Evolutionary conservation across 2,113 vertebrate genomes (phyloP).

Genomic region (Scomber colias): DNA sequence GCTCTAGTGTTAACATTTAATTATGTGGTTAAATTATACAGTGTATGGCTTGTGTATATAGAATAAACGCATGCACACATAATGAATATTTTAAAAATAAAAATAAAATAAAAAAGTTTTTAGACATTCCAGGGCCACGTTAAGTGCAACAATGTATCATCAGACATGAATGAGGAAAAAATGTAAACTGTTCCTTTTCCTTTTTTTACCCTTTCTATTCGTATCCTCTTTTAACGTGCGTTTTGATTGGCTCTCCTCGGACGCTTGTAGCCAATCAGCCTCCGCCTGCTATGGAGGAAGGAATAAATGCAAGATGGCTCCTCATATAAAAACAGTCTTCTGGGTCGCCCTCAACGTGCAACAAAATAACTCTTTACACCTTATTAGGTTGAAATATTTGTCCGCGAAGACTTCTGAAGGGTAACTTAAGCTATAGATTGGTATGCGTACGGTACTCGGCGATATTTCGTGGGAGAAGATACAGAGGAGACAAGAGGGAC

Average conservation of each 20-base stretch:
- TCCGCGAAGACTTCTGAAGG: conserved; percentile 79
- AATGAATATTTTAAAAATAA: too few relatives aligned
- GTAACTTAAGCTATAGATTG: conserved; percentile 65
- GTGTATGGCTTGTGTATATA: background rate
- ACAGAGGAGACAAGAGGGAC: conserved; percentile 49
- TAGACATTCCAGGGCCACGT: background rate
- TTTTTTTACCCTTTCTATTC: conserved; percentile 23
- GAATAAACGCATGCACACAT: background rate
- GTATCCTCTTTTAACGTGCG: conserved; percentile 65
- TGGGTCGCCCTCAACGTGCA: conserved; percentile 86
- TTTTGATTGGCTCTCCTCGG: conserved; percentile 85
- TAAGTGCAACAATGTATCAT: conserved; percentile 2
- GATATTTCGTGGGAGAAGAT: conserved; percentile 48
- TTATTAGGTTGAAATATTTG: conserved; percentile 81
- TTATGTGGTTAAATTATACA: background rate
- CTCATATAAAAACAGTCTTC: conserved; percentile 97
- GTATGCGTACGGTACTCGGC: conserved; percentile 48
- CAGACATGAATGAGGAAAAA: background rate
- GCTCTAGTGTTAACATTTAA: background rate
- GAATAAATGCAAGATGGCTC: conserved; percentile 99
- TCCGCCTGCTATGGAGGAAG: conserved; percentile 91
- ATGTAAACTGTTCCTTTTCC: conserved; percentile 23
- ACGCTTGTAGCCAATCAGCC: conserved; percentile 89
- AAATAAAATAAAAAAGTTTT: background rate
- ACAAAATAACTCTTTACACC: conserved; percentile 89